phyloP scores from a whole-genome alignment of 2,888 invertebrate species.

The Rhagophthalmus giganteus region DNA sequence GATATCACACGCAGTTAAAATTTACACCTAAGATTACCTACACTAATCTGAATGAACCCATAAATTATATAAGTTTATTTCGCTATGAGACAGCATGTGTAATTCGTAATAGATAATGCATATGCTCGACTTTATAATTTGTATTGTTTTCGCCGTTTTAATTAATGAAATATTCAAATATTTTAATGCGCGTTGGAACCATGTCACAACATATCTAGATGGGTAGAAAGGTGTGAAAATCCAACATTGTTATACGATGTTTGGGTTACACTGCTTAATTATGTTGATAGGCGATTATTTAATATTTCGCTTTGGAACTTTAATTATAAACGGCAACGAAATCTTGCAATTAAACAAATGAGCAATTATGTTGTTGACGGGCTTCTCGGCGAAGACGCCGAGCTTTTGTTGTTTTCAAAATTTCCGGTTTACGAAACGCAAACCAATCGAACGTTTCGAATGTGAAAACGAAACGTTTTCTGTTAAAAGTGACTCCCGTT shows the following conservation, averaged over 20 bases:
- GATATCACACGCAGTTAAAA: conserved; percentile 46
- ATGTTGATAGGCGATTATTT: conserved; percentile 4
- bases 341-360: no score
- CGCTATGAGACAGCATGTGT: conserved; percentile 10
- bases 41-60: conserved; percentile 19
- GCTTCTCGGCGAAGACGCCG: no score
- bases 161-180: conserved; percentile 19
- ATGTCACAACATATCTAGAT: conserved; percentile 1
- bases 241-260: conserved; percentile 7
- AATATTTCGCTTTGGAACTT: no score
- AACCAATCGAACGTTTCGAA: no score
- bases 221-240: conserved; percentile 15
- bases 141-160: conserved; percentile 11
- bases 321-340: no score
- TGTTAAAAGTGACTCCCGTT: no score
- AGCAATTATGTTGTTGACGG: no score
- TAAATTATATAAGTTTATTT: conserved; percentile 23
- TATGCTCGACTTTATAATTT: conserved; percentile 9
- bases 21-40: conserved; percentile 36
- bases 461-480: no score
- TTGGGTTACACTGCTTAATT: conserved; percentile 5
- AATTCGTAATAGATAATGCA: conserved; percentile 5
- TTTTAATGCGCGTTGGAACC: conserved; percentile 7
- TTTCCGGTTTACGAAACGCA: no score
- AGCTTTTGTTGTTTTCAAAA: no score